These are phyloP conservation scores for Cenopis cana DNA, from an alignment of 2,888 invertebrate species.

Conservation along the genomic window DNA sequence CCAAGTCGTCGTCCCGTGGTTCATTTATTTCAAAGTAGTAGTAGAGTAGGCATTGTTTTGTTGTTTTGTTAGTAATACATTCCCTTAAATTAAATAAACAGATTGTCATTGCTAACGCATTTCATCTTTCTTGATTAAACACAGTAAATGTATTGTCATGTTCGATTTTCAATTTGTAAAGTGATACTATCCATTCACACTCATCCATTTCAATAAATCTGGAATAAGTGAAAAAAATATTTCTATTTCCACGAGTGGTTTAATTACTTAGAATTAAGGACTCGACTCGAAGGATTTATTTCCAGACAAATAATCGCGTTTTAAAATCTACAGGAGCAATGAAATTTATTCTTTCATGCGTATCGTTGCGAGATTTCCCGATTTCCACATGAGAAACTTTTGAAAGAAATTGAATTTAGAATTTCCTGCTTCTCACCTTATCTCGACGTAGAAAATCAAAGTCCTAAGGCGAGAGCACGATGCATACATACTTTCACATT, in stretches of 20 bases:
- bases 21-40: conserved; percentile 32
- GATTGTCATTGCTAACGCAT: too few relatives aligned
- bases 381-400: conserved; percentile 45
- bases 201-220: conserved; percentile 21
- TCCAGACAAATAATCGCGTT: conserved; percentile 25
- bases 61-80: too few relatives aligned
- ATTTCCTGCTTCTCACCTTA: conserved; percentile 21
- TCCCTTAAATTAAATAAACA: too few relatives aligned
- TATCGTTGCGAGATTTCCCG: conserved; percentile 41
- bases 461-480: background rate
- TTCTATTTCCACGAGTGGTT: conserved; percentile 22
- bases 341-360: conserved; percentile 47
- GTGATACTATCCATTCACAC: background rate
- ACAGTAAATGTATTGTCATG: background rate
- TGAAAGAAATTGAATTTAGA: conserved; percentile 35
- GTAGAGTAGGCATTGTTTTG: too few relatives aligned
- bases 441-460: background rate
- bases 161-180: background rate
- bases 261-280: conserved; percentile 25
- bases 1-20: conserved; percentile 2
- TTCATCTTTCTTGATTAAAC: background rate
- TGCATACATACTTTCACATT: too few relatives aligned
- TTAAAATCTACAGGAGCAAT: conserved; percentile 26
- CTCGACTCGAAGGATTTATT: conserved; percentile 16
- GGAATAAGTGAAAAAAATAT: conserved; percentile 6